Base-by-base conservation (phyloP, 1,140 invertebrate species). In the Arion vulgaris region DNA sequence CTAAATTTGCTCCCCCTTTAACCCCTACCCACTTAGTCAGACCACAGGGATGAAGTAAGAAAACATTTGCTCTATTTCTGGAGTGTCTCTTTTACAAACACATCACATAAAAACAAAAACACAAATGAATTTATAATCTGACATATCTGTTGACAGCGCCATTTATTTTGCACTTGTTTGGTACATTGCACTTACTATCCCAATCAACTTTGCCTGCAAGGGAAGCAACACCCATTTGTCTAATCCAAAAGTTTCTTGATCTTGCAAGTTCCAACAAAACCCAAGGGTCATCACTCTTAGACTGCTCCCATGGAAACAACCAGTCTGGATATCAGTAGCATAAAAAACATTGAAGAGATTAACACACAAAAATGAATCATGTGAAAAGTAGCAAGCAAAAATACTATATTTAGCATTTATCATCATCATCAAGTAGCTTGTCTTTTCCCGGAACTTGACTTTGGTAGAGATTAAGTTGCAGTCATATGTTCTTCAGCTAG, bases 231-330 rank as follows among this genome's bases (percentile, higher is more conserved):
- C 86, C 87, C 28, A 88, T 53, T 36, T 75, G 72, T 75, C 86
- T 45, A 5, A 80, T 71, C 19, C 73, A 68, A 26, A 66, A 71
- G 76, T 84, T 82, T 19, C 76, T 53, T 13, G 87, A 87, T 11
- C 53, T 81, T 28, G 86, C 80, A 66, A 88, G 57, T 36, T 85
- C 45, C 49, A 88, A 62, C 39, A 88, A 39, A 0, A 53, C 80
- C 81, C 83, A 85, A n/a, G 85, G 86, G 71, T 87, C 83, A 32
- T 83, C 74, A 72, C 83, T 86, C 39, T 86, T 82, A 13, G 86
- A 84, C 38, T 85, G 76, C 32, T 87, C 57, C 86, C 86, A 87
- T 66, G 87, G 85, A 53, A 87, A 84, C 76, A 81, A 82, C 57
- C 77, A 69, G 0, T 71, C 86, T 87, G 78, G 39, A 81, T 78